Conservation (phyloP, 2,888 invertebrate species). For the Scaptomyza reducta region DNA sequence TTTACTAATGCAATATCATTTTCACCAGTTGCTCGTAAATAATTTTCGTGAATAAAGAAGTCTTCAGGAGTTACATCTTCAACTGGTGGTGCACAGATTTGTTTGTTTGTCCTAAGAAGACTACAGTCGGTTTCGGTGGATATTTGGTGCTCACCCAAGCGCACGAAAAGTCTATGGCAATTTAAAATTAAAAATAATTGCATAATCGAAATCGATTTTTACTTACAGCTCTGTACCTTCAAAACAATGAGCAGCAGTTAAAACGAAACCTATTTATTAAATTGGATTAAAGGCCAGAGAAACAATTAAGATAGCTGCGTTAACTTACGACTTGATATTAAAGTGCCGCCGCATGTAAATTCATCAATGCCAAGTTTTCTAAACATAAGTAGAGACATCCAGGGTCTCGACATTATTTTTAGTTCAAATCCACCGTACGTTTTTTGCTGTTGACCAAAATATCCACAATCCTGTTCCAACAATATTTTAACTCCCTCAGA, state of each 20-base stretch:
- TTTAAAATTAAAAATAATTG: neutral
- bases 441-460: accelerated
- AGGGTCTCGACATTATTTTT: constrained; percentile 32
- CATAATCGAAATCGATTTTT: neutral
- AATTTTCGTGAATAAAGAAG: constrained; percentile 12
- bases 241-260: constrained; percentile 49
- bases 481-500: constrained; percentile 10
- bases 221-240: constrained; percentile 16
- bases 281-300: neutral
- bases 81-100: constrained; percentile 21
- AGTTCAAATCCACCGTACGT: neutral
- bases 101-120: accelerated
- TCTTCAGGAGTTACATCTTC: constrained; percentile 5
- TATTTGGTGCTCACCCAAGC: constrained; percentile 25
- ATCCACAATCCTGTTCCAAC: constrained; percentile 19
- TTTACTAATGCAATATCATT: constrained; percentile 44
- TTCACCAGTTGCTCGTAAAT: accelerated
- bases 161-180: constrained; percentile 10
- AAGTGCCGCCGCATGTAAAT: constrained; percentile 28
- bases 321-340: constrained; percentile 37
- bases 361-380: accelerated
- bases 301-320: neutral
- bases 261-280: constrained; percentile 19
- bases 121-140: neutral
- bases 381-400: constrained; percentile 33